A percentile compares a stretch with the other conserved stretches of the same genome.
phyloP scores from a whole-genome alignment of 1,140 invertebrate genomes.

The Acromyrmex echinatior region DNA sequence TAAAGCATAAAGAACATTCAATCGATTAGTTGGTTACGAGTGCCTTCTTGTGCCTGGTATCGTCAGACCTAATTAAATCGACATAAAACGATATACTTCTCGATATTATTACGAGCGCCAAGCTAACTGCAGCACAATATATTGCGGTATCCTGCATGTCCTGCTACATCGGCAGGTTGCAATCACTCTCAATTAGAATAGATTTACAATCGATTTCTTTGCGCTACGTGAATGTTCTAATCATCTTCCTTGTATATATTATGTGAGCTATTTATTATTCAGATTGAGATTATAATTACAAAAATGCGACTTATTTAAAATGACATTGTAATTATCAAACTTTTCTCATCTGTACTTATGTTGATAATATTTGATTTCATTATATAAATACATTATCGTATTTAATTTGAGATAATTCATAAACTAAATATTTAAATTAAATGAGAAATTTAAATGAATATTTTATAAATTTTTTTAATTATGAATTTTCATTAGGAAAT shows the following conservation, averaged over 20 bases:
- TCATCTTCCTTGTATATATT: conserved; percentile 39
- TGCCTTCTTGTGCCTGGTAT: conserved; percentile 67
- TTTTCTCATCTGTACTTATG: not conserved
- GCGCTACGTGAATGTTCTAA: conserved; percentile 67
- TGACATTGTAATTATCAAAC: not conserved
- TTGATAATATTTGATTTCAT: not conserved
- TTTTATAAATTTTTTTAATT: not conserved
- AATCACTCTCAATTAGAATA: conserved; percentile 44
- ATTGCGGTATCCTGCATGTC: conserved; percentile 65
- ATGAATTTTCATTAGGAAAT: not conserved
- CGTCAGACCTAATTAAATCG: conserved; percentile 80
- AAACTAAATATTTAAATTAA: not conserved
- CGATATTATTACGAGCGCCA: conserved; percentile 62
- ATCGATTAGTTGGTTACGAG: conserved; percentile 53
- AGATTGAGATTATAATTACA: not conserved
- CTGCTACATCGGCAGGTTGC: conserved; percentile 20
- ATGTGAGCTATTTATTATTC: not conserved
- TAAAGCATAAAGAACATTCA: conserved; percentile 65
- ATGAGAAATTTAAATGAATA: not conserved
- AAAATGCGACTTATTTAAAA: not conserved
- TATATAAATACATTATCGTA: not conserved
- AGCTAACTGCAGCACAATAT: conserved; percentile 44
- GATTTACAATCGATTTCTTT: conserved; percentile 76
- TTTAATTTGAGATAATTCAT: not conserved
- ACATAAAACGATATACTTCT: conserved; percentile 60